phyloP scores from a whole-genome alignment of 2,888 invertebrate species.

The Melieria picta region DNA sequence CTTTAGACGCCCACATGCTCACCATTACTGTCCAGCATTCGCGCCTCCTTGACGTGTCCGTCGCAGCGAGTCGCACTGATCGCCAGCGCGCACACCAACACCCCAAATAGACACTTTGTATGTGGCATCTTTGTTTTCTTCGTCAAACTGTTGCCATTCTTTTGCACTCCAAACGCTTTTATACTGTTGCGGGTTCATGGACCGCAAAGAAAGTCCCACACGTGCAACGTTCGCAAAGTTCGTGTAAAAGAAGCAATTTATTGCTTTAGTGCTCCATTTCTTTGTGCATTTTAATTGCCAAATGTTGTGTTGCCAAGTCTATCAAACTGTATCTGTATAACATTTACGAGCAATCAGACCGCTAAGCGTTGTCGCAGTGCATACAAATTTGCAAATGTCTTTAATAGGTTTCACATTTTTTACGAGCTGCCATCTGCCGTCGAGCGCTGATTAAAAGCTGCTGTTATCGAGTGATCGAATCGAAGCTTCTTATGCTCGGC shows the following conservation, averaged over 20 bases:
- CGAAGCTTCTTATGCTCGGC: no score
- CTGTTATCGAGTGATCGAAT: no score
- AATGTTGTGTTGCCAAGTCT: background rate
- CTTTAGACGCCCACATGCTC: background rate
- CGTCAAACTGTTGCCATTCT: background rate
- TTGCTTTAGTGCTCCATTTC: background rate
- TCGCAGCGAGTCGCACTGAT: background rate
- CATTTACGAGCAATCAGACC: no score
- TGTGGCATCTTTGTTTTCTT: background rate
- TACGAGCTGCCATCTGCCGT: no score
- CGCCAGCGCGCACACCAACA: background rate
- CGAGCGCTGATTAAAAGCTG: no score
- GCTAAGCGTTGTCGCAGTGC: no score
- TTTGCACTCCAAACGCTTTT: background rate
- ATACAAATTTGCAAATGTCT: no score
- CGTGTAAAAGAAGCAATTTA: background rate
- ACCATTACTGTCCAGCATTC: slow-evolving; percentile 23
- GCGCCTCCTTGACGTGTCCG: slow-evolving; percentile 6
- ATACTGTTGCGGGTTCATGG: background rate
- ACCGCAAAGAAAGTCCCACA: background rate
- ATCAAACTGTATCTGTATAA: background rate
- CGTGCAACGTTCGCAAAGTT: background rate
- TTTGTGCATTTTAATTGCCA: background rate
- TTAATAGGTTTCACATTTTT: no score
- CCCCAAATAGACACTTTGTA: no score